phyloP scores from a whole-genome alignment of 2,888 invertebrate genomes.

The Ecliptopera silaceata region DNA sequence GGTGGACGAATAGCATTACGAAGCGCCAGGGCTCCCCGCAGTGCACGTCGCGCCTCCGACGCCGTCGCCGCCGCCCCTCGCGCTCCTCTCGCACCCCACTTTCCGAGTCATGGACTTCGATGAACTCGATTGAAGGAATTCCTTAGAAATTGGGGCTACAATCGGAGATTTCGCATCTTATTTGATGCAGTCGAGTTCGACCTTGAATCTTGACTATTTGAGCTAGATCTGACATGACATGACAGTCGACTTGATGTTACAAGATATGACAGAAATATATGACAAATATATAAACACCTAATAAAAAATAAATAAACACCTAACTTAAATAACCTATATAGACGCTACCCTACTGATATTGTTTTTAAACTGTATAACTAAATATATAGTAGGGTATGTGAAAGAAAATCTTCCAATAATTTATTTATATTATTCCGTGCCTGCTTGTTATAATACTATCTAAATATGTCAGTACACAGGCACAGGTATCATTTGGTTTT shows the following conservation, averaged over 20 bases:
- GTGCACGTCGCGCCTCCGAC: slow-evolving; percentile 70
- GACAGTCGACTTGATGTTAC: not conserved
- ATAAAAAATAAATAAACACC: not conserved
- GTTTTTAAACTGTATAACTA: not conserved
- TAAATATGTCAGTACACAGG: not conserved
- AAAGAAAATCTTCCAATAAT: slow-evolving; percentile 3
- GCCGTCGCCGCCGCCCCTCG: slow-evolving; percentile 66
- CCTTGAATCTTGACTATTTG: not conserved
- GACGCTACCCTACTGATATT: not conserved
- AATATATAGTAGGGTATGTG: not conserved
- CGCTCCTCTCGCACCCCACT: slow-evolving; percentile 52
- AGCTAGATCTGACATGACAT: slow-evolving; percentile 10
- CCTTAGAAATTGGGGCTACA: slow-evolving; percentile 20
- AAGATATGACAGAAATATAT: slow-evolving; percentile 8
- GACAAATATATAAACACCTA: too few relatives aligned
- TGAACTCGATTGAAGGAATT: slow-evolving; percentile 65
- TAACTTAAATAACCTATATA: not conserved
- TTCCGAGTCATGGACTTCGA: slow-evolving; percentile 71
- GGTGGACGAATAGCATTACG: slow-evolving; percentile 87
- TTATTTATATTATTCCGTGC: not conserved
- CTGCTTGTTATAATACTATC: not conserved
- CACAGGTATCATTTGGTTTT: slow-evolving; percentile 6
- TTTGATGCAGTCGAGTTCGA: slow-evolving; percentile 6
- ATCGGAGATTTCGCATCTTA: slow-evolving; percentile 19
- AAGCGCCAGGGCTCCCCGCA: slow-evolving; percentile 63